Evolutionary conservation across 2,888 invertebrate genomes (phyloP), one percentile per base, ranked within the genome.

Genomic region (Limulus polyphemus): DNA sequence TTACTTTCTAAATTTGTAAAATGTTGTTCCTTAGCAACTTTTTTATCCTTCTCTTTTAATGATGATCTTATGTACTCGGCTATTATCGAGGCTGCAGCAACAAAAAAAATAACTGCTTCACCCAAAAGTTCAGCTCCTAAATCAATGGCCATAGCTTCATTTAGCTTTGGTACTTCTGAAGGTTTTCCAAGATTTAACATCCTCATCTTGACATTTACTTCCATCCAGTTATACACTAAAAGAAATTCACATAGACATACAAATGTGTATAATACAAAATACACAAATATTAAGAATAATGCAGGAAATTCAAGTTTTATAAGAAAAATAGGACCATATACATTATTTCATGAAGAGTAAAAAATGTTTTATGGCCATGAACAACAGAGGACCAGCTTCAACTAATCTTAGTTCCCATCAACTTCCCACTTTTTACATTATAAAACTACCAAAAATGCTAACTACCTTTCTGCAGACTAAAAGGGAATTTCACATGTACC

Each of bases 151-250:
- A 90, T 89, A 57, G 88, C 84, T 78, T 94, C 94, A 74, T 88
- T 93, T 50, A 97, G 77, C 65, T 87, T 87, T 14, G 81, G 80
- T 58, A 95, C 87, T 73, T 87, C 87, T 0, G 88, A 86, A 11
- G 93, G 90, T 74, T 86, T 90, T 5, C 94, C 94, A 65, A 97
- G 80, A 74, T 94, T 93, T 77, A 95, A 80, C 55, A 92, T 80
- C 84, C 90, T 90, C 92, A 93, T 93, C 80, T 91, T 93, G 52
- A 88, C 83, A 74, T 90, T 89, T 0, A 94, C 86, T 76, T 97
- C 95, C 72, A 88, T 85, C 89, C 90, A 91, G 56, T 70, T 69
- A 56, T 70, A 70, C 14, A 69, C 66, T 32, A 32, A 32, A 54
- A 32, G 11, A 54, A 14, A 32, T 32, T 32, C 32, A 32, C 32